Evolutionary conservation across 2,888 invertebrate genomes (phyloP).

Genomic region (Nephrotoma guestfalica): DNA sequence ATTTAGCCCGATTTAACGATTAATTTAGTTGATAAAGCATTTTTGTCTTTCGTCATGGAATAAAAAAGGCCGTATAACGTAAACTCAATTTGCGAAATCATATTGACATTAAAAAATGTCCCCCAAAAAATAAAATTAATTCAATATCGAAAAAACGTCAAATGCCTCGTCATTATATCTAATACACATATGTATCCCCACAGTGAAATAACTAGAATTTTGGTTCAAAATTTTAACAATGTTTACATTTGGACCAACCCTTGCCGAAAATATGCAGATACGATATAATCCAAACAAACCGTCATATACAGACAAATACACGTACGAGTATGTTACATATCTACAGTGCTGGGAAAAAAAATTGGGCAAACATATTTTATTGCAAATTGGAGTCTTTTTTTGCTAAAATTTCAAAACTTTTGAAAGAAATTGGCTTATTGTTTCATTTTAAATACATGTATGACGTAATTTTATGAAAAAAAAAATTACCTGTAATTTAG

Average conservation of each 20-base stretch:
- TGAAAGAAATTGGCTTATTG: too few species aligned
- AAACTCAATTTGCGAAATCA: neutral
- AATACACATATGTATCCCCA: neutral
- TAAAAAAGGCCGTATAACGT: neutral
- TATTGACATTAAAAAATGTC: neutral
- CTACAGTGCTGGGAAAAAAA: too few species aligned
- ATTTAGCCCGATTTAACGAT: too few species aligned
- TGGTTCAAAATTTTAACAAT: neutral
- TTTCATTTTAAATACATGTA: too few species aligned
- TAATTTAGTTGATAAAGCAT: too few species aligned
- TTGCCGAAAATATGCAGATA: neutral
- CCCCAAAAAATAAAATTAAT: neutral
- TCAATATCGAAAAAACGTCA: neutral
- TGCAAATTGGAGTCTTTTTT: too few species aligned
- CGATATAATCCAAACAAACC: neutral
- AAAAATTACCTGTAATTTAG: too few species aligned
- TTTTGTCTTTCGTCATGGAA: neutral
- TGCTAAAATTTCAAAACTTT: too few species aligned
- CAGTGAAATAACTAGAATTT: neutral
- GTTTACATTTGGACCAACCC: neutral
- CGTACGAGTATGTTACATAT: too few species aligned
- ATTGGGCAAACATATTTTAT: too few species aligned
- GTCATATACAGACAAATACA: too few species aligned
- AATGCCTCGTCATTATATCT: neutral
- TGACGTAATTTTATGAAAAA: too few species aligned